Evolutionary conservation across 2,797 vertebrate species (phyloP), one percentile per base, ranked within the genome.

Genomic region (Sebastes vulpes): DNA sequence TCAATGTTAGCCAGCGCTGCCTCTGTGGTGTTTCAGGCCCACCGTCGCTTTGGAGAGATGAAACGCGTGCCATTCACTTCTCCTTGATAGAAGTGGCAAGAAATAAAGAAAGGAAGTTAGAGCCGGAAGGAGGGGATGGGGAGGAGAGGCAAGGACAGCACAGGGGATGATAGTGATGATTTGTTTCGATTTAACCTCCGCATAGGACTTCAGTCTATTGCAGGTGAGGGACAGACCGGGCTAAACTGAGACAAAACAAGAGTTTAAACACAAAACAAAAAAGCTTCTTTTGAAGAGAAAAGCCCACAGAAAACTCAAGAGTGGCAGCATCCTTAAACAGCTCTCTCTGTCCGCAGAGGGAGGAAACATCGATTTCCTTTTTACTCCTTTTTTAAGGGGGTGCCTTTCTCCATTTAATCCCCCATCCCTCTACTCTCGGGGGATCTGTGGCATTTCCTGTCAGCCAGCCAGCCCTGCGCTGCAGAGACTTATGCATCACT

Each of bases 381-480:
- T 91, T 81, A 77, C 72, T 83, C 23, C 32, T 82, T 75, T 85
- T 11, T 81, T 9, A 75, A 82, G 26, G 75, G 87, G 88, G 84
- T 87, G 85, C 89, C 89, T 90, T 76, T 88, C 80, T 84, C 79
- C 52, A 78, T 87, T 89, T 89, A 91, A 93, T 92, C 88, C 83
- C 65, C 81, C 83, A 84, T 91, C 88, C 82, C 85, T 89, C 77
- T 83, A 50, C 87, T 92, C 90, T 88, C 79, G 1, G 80, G 88
- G 85, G 91, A 90, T 90, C 84, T 75, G 86, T 93, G 92, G 90
- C 92, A 92, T 92, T 93, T 93, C 88, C 89, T 92, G 88, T 82
- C 91, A 93, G 76, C 85, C 84, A 79, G 83, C 70, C 86, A 61
- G 80, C 88, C 75, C 74, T 31, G 58, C 25, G 81, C 84, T 77